A percentile compares a stretch with the other conserved stretches of the same genome.
Evolutionary conservation across 2,797 vertebrate species (phyloP).

Genomic region (Anguilla marmorata): DNA sequence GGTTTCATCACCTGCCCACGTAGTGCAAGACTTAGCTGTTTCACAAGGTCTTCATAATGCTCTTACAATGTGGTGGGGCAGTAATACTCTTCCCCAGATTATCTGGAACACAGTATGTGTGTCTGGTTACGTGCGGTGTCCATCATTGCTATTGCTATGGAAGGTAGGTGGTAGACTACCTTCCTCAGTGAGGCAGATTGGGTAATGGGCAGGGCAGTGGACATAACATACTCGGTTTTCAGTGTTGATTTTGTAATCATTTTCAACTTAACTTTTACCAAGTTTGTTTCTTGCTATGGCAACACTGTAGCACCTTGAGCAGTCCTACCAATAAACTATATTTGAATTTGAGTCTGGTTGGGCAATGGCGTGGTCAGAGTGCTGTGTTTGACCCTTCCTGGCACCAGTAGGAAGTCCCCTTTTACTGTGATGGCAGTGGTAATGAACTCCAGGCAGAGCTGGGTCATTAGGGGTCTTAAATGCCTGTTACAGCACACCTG

Average conservation of each 20-base stretch:
- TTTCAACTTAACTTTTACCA: neutral
- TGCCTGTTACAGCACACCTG: neutral
- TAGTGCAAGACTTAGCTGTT: neutral
- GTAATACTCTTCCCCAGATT: neutral
- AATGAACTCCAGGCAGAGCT: constrained; percentile 23
- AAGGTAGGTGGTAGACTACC: neutral
- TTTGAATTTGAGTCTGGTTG: neutral
- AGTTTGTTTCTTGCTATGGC: neutral
- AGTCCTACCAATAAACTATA: neutral
- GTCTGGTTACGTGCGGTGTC: neutral
- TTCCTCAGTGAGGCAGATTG: neutral
- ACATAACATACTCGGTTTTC: no score
- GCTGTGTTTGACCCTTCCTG: neutral
- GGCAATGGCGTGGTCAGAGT: neutral
- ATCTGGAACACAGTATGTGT: neutral
- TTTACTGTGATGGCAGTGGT: neutral
- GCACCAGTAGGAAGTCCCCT: constrained; percentile 10
- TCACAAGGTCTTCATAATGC: neutral
- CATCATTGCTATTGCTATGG: no score
- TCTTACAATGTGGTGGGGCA: neutral
- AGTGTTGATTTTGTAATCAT: neutral
- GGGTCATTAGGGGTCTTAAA: constrained; percentile 15
- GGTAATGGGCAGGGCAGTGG: no score
- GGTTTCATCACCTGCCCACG: neutral
- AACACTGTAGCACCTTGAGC: neutral